phyloP scores from a whole-genome alignment of 2,113 vertebrate genomes.

The Lanius ludovicianus region DNA sequence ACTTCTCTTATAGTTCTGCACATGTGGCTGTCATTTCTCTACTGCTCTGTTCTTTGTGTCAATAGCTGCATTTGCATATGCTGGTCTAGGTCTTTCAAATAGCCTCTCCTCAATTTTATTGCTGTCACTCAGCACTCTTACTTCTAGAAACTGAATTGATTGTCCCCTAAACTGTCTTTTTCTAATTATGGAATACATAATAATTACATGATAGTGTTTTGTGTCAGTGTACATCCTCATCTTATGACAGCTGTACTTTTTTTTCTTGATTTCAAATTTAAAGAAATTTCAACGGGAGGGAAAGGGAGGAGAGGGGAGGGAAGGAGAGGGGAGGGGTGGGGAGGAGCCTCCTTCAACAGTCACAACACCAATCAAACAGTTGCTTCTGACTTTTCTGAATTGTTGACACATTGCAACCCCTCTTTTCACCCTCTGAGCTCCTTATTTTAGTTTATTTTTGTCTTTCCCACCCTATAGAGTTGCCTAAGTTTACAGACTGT shows the following conservation, averaged over 20 bases:
- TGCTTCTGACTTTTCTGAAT: not conserved
- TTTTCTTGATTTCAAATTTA: not conserved
- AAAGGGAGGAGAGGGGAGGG: no score
- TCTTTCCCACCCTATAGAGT: not conserved
- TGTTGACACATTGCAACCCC: not conserved
- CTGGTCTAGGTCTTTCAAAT: not conserved
- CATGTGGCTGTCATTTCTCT: not conserved
- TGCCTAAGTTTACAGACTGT: not conserved
- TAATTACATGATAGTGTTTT: not conserved
- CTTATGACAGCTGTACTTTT: not conserved
- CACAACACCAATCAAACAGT: not conserved
- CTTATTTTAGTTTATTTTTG: not conserved
- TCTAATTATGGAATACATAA: not conserved
- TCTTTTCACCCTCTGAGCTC: not conserved
- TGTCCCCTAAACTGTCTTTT: not conserved
- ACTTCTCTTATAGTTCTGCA: not conserved
- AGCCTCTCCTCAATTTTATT: not conserved
- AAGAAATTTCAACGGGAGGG: no score
- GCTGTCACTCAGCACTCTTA: not conserved
- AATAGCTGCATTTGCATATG: not conserved
- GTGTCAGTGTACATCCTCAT: not conserved
- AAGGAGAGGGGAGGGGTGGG: rapidly evolving
- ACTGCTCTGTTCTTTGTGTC: not conserved
- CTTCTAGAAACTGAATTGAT: not conserved
- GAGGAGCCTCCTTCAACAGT: not conserved